Evolutionary conservation across 2,888 invertebrate genomes (phyloP).

Genomic region (Rhopalosiphum nymphaeae): DNA sequence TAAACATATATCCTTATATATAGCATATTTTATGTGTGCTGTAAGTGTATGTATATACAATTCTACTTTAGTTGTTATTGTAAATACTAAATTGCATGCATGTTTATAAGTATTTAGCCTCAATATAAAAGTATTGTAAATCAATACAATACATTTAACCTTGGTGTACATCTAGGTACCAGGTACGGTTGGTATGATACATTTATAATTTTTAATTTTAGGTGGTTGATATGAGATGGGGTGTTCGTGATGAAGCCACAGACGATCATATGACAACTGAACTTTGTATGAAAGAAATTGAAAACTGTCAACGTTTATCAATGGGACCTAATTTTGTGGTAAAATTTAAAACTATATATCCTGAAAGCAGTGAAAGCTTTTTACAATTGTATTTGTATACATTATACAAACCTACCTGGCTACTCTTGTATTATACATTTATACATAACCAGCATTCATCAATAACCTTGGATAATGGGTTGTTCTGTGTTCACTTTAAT

Average conservation of each 20-base stretch:
- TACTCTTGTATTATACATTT: too few relatives aligned
- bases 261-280: conserved; percentile 99
- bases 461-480: background rate
- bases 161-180: conserved; percentile 44
- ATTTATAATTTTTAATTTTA: conserved; percentile 69
- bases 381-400: background rate
- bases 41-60: background rate
- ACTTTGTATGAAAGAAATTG: conserved; percentile 97
- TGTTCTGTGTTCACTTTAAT: background rate
- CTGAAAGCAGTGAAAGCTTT: background rate
- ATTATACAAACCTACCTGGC: too few relatives aligned
- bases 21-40: background rate
- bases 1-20: background rate
- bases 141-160: conserved; percentile 52
- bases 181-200: conserved; percentile 13
- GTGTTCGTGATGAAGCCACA: conserved; percentile 96
- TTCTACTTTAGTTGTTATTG: background rate
- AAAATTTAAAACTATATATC: conserved; percentile 67
- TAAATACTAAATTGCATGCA: conserved; percentile 14
- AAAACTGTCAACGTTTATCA: conserved; percentile 95
- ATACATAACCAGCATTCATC: background rate
- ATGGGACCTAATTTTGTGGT: conserved; percentile 99
- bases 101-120: conserved; percentile 50
- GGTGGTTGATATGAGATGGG: conserved; percentile 99
- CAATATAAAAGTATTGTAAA: conserved; percentile 15